phyloP scores from a whole-genome alignment of 1,140 invertebrate genomes.

The Stenopsyche tienmushanensis region DNA sequence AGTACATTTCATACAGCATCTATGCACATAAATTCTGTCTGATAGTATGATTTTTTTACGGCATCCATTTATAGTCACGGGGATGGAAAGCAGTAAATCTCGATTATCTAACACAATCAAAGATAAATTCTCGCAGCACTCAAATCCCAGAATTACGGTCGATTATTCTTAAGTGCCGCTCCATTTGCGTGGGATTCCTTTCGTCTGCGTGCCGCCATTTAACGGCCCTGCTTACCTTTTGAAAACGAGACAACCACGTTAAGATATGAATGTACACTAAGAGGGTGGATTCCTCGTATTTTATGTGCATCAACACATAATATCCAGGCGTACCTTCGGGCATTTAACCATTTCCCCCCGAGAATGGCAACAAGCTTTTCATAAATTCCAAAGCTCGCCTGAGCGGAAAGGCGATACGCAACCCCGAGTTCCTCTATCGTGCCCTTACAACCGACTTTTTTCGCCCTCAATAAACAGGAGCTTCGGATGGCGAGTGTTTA shows the following conservation, averaged over 20 bases:
- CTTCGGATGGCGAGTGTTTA: conserved; percentile 5
- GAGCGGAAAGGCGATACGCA: conserved; percentile 12
- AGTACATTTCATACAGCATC: too few species aligned
- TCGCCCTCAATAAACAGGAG: conserved; percentile 7
- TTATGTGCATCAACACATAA: neutral
- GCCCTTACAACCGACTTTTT: neutral
- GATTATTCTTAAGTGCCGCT: too few species aligned
- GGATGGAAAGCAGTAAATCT: too few species aligned
- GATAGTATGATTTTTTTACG: too few species aligned
- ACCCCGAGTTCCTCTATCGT: neutral
- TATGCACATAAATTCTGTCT: too few species aligned
- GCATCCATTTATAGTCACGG: too few species aligned
- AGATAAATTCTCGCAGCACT: too few species aligned
- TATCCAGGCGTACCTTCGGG: neutral
- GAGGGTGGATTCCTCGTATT: neutral
- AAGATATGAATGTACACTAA: neutral
- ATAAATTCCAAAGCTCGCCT: conserved; percentile 18
- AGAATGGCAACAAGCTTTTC: too few species aligned
- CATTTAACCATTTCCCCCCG: neutral
- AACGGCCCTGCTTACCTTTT: neutral
- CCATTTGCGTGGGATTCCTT: too few species aligned
- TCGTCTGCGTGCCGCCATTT: too few species aligned
- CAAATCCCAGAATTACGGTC: too few species aligned
- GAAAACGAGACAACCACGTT: conserved; percentile 4
- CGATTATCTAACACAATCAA: too few species aligned